phyloP scores from a whole-genome alignment of 2,888 invertebrate species.

The Dexiosoma caninum region DNA sequence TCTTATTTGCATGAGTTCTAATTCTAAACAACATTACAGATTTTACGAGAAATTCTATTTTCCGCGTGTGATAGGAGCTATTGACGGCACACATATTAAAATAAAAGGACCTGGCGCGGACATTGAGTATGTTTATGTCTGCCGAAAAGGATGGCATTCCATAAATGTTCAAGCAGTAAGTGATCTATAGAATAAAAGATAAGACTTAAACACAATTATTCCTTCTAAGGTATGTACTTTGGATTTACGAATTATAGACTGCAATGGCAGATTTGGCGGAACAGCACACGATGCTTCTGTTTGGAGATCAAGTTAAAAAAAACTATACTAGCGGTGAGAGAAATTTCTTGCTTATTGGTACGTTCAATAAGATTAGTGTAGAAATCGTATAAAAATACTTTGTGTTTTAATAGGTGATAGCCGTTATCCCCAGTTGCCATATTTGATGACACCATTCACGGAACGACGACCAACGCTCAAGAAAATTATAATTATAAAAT shows the following conservation, averaged over 20 bases:
- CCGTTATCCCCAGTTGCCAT: too few species aligned
- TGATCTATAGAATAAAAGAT: neutral
- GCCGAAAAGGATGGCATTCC: slow-evolving; percentile 15
- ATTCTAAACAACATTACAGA: neutral
- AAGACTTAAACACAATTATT: neutral
- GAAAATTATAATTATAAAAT: too few species aligned
- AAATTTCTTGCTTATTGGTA: too few species aligned
- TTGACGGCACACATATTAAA: slow-evolving; percentile 6
- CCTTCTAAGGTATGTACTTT: neutral
- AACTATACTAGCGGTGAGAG: too few species aligned
- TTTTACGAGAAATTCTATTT: slow-evolving; percentile 13
- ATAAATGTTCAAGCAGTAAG: slow-evolving; percentile 21
- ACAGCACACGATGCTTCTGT: too few species aligned
- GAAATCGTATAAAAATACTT: too few species aligned
- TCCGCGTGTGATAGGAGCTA: slow-evolving; percentile 18
- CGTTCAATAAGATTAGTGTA: too few species aligned
- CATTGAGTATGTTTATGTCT: slow-evolving; percentile 15
- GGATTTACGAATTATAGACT: slow-evolving; percentile 9
- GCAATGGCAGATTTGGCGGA: neutral
- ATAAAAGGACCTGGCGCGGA: slow-evolving; percentile 19
- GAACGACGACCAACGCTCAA: too few species aligned
- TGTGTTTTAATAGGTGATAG: too few species aligned
- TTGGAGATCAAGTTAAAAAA: too few species aligned
- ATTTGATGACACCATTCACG: too few species aligned
- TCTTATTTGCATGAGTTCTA: neutral